Base-by-base conservation (phyloP, 1,140 invertebrate species). In the Nilaparvata lugens region DNA sequence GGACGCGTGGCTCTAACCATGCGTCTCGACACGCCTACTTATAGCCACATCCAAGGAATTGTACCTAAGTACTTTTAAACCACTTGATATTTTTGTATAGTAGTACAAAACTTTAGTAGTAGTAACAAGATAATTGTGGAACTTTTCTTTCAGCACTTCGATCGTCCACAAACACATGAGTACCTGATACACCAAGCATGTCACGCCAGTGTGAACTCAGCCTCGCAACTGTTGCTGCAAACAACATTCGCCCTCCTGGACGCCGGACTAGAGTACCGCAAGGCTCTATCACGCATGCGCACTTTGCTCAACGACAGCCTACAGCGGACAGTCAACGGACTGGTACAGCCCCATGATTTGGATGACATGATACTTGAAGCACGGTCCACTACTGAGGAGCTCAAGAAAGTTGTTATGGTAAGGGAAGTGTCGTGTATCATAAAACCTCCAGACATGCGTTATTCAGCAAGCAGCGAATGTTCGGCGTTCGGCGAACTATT, bases 121-220 rank as follows among this genome's bases (percentile, higher is more conserved):
- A 28, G 4, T 28, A 3, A 28, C 3, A 28, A 28, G 3, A 28
- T 4, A 28, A 28, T 28, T 28, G 28, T 28, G 3, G 28, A 28
- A 11, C 31, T 35, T 35, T 35, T 35, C 13, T 35, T 1, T 11
- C 31, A 35, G 31, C 31, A 35, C 31, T 35, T 35, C 31, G 31
- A 35, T 11, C 31, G 31, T 35, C 31, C 31, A 35, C 43, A 64
- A 35, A 64, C 56, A 4, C 65, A 66, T 42, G 54, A 61, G 31
- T 58, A 62, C 45, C 56, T 66, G 9, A 57, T 66, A 19, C 60
- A 64, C 19, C 65, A 66, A 62, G 63, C 65, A 13, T 62, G 62
- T 14, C 48, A 48, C 7, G 59, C 62, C 18, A 52, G 60, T 19
- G 63, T 60, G n/a, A 62, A 62, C 31, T 43, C 65, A 31, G 57